Percentiles rank a stretch among this genome's conserved stretches.
Evolutionary conservation across 2,888 invertebrate genomes (phyloP).

Genomic region (Drosophila mimetica): DNA sequence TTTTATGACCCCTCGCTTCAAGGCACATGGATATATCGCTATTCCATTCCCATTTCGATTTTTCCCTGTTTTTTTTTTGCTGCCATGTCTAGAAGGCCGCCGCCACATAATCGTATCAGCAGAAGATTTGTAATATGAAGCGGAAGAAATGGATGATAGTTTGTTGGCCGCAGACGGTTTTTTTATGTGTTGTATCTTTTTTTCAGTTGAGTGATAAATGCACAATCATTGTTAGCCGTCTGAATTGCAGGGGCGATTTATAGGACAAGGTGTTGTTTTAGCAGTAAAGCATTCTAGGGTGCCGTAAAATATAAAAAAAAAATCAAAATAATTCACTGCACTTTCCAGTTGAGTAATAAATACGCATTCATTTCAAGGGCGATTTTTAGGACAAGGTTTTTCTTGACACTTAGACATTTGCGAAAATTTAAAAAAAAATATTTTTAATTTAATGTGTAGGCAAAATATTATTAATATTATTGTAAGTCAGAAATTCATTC

Average conservation of each 20-base stretch:
- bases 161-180: conserved; percentile 19
- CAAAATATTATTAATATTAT: too few relatives aligned
- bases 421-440: too few relatives aligned
- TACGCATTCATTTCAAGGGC: too few relatives aligned
- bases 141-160: conserved; percentile 57
- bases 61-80: background rate
- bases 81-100: conserved; percentile 17
- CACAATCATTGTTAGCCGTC: conserved; percentile 16
- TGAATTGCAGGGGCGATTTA: background rate
- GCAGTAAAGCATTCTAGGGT: background rate
- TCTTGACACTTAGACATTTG: too few relatives aligned
- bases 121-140: conserved; percentile 66
- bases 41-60: conserved; percentile 19
- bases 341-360: too few relatives aligned
- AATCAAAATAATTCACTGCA: too few relatives aligned
- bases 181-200: background rate
- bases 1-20: conserved; percentile 28
- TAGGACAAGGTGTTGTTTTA: conserved; percentile 13
- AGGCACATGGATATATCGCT: conserved; percentile 27
- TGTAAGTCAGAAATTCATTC: too few relatives aligned
- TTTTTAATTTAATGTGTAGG: too few relatives aligned
- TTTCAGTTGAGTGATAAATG: conserved; percentile 20
- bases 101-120: conserved; percentile 68
- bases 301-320: background rate
- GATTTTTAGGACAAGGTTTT: too few relatives aligned